Evolutionary conservation across 2,797 vertebrate species (phyloP).

Genomic region (Champsocephalus esox): DNA sequence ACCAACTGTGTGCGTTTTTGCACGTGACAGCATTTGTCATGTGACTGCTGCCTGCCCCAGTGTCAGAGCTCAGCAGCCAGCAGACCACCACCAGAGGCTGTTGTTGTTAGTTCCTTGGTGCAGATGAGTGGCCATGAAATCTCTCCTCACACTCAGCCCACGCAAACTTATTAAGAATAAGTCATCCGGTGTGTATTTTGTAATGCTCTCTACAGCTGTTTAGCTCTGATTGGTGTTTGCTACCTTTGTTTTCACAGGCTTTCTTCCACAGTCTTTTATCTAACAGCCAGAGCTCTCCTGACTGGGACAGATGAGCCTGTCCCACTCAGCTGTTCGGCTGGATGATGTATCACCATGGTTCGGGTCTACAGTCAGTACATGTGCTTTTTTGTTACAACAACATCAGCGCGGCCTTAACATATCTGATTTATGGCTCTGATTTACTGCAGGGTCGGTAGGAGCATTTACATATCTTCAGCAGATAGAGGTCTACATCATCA

Average conservation of each 20-base stretch:
- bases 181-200: constrained; percentile 27
- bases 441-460: constrained; percentile 29
- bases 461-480: constrained; percentile 34
- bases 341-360: constrained; percentile 66
- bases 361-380: constrained; percentile 61
- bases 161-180: constrained; percentile 23
- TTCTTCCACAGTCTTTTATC: constrained; percentile 33
- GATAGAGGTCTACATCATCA: constrained; percentile 17
- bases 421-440: constrained; percentile 65
- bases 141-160: constrained; percentile 27
- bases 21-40: constrained; percentile 62
- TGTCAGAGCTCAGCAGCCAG: constrained; percentile 54
- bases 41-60: constrained; percentile 57
- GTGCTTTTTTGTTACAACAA: constrained; percentile 69
- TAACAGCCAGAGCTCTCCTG: constrained; percentile 36
- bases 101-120: constrained; percentile 60
- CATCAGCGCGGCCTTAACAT: constrained; percentile 54
- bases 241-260: constrained; percentile 14
- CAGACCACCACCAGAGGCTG: constrained; percentile 67
- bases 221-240: constrained; percentile 37
- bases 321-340: constrained; percentile 73
- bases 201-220: constrained; percentile 46
- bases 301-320: constrained; percentile 67
- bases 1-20: constrained; percentile 55
- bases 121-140: constrained; percentile 51